Conservation (phyloP, 2,113 vertebrate genomes). For the Sigmodon hispidus region DNA sequence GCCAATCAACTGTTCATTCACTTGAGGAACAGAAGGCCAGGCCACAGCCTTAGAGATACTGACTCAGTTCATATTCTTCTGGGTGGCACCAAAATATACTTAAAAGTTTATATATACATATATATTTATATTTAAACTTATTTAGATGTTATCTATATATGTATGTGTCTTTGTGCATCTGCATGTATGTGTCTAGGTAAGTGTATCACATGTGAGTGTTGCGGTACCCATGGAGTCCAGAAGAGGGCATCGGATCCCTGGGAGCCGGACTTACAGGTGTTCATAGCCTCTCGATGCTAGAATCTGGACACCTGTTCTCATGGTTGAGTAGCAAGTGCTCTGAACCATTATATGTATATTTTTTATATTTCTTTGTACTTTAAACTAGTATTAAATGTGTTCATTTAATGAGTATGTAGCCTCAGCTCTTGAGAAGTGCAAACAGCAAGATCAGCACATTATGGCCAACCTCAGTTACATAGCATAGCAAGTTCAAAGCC, state of each 20-base stretch:
- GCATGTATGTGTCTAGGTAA: too few species aligned
- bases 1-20: constrained; percentile 14
- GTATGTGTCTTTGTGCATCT: neutral
- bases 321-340: neutral
- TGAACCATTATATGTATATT: neutral
- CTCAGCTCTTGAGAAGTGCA: neutral
- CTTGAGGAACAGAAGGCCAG: neutral
- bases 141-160: neutral
- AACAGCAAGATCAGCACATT: neutral
- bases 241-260: neutral
- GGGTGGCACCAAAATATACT: neutral
- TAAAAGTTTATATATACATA: constrained; percentile 22
- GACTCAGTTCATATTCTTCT: neutral
- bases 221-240: neutral
- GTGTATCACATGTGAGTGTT: neutral
- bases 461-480: neutral
- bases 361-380: neutral
- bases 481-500: neutral
- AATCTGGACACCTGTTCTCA: too few species aligned
- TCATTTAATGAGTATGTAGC: neutral
- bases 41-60: neutral
- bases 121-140: neutral
- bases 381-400: neutral
- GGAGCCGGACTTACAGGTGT: neutral
- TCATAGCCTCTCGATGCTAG: neutral